Percentiles rank a stretch among this genome's conserved stretches.
Evolutionary conservation across 2,113 vertebrate species (phyloP).

Genomic region (Caranx ignobilis): DNA sequence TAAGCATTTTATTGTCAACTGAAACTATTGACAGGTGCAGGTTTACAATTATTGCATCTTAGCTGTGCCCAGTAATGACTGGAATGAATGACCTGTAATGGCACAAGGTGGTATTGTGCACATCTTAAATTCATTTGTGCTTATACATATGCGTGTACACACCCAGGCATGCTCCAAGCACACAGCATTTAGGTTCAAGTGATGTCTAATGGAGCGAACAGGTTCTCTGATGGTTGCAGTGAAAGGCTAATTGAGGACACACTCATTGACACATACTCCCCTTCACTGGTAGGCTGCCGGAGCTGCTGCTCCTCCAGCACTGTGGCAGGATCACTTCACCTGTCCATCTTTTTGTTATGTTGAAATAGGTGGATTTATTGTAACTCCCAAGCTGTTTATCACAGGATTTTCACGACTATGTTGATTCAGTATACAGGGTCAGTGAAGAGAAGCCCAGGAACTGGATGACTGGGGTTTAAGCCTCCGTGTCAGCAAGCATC

Average conservation of each 20-base stretch:
- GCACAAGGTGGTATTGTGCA: background rate
- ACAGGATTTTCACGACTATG: background rate
- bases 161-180: conserved; percentile 14
- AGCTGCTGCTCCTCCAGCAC: background rate
- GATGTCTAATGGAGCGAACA: conserved; percentile 63
- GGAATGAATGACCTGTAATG: background rate
- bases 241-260: conserved; percentile 53
- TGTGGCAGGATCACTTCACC: background rate
- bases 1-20: background rate
- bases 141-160: conserved; percentile 48
- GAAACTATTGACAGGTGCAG: no score
- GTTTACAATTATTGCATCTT: background rate
- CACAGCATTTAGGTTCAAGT: conserved; percentile 36
- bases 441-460: conserved; percentile 8
- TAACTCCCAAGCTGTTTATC: background rate
- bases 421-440: background rate
- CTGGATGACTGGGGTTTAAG: conserved; percentile 47
- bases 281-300: background rate
- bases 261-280: background rate
- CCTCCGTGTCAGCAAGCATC: conserved; percentile 32
- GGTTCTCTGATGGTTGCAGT: conserved; percentile 42
- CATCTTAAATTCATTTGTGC: conserved; percentile 22
- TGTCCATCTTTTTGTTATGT: background rate
- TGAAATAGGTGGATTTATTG: background rate
- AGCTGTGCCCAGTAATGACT: background rate